These are phyloP conservation scores for Darevskia mixta DNA, from an alignment of 2,797 vertebrate species.

Conservation along the genomic window DNA sequence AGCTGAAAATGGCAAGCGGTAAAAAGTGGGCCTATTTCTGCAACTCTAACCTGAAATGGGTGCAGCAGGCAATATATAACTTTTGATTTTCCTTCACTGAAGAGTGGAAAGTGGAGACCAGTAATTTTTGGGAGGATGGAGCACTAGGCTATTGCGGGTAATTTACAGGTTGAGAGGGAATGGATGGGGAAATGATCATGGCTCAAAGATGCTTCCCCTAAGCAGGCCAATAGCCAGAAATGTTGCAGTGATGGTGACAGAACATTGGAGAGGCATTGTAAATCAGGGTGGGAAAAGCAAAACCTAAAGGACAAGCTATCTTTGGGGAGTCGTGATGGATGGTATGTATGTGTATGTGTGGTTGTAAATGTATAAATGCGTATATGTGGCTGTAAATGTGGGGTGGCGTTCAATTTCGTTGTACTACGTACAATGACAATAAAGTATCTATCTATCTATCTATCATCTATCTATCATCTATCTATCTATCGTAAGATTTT, in stretches of 20 bases:
- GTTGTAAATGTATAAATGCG: too few relatives aligned
- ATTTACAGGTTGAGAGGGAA: neutral
- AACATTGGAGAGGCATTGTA: neutral
- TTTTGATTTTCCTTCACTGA: neutral
- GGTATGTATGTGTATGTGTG: too few relatives aligned
- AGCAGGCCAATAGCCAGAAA: neutral
- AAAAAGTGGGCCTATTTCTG: neutral
- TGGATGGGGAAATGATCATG: too few relatives aligned
- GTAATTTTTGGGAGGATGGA: neutral
- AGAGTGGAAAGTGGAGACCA: neutral
- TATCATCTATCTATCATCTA: too few relatives aligned
- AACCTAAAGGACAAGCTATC: neutral
- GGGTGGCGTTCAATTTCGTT: too few relatives aligned
- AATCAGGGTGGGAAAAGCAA: neutral
- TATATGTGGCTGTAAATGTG: too few relatives aligned
- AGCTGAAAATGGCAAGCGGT: slow-evolving; percentile 6
- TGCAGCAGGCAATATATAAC: neutral
- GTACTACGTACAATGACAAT: too few relatives aligned
- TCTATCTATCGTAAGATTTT: neutral
- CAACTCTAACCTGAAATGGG: neutral
- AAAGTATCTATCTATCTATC: too few relatives aligned
- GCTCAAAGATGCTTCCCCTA: neutral
- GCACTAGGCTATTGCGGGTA: neutral
- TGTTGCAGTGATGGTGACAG: neutral
- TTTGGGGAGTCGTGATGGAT: too few relatives aligned